These are phyloP conservation scores for Plumapathes pennacea DNA, from an alignment of 92 coral and sea anemone genomes.

Conservation along the genomic window DNA sequence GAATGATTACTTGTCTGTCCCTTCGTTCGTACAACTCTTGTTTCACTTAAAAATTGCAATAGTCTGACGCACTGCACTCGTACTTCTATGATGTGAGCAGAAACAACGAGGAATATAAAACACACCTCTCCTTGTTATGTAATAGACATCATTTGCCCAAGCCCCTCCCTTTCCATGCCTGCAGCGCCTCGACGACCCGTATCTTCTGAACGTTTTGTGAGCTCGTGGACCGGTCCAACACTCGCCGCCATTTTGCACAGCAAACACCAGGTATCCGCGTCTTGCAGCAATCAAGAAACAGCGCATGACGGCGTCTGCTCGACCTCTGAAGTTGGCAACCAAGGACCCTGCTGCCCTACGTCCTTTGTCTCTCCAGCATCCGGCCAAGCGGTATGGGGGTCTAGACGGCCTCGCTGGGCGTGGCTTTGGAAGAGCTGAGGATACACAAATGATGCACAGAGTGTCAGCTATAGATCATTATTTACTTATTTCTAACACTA, in stretches of 20 bases:
- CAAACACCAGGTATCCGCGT: conserved; percentile 23
- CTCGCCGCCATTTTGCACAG: conserved; percentile 35
- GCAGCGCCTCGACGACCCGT: conserved; percentile 37
- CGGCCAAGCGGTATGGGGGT: conserved; percentile 14
- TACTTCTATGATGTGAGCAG: too few species aligned
- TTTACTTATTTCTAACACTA: too few species aligned
- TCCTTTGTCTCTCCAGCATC: conserved; percentile 33
- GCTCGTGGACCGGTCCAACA: conserved; percentile 37
- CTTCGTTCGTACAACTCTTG: too few species aligned
- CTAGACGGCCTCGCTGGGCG: conserved; percentile 55
- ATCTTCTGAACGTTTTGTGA: conserved; percentile 15
- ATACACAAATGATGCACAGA: too few species aligned
- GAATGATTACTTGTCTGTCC: too few species aligned
- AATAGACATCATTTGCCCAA: conserved; percentile 50
- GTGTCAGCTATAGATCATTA: too few species aligned
- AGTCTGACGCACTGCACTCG: too few species aligned
- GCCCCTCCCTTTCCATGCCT: conserved; percentile 40
- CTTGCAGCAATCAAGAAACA: conserved; percentile 36
- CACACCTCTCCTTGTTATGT: conserved; percentile 26
- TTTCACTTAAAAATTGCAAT: too few species aligned
- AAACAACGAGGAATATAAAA: too few species aligned
- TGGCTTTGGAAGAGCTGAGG: conserved; percentile 52
- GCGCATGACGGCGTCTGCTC: conserved; percentile 29
- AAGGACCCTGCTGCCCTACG: conserved; percentile 32
- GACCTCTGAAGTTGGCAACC: conserved; percentile 17